Evolutionary conservation across 2,113 vertebrate genomes (phyloP), one percentile per base, ranked within the genome.

Genomic region (Engraulis encrasicolus): DNA sequence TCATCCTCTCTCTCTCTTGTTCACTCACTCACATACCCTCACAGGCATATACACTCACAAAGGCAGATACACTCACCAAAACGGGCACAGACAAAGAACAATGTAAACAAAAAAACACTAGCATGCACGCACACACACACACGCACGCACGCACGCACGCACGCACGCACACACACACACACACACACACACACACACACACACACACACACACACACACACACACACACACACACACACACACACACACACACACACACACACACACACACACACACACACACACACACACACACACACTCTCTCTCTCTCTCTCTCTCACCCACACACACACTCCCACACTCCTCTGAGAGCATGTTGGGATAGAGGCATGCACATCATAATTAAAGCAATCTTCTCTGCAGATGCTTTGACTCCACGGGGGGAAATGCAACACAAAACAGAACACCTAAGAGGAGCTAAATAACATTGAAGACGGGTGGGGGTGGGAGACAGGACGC

Each of bases 381-480:
- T 87, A 85, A 88, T 89, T 82, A 89, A 82, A 83, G 79, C 81
- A 82, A 85, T 86, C 85, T 89, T 27, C 37, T 48, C 83, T 82
- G 58, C 86, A 89, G 88, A 87, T 87, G 86, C 77, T 71, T 85
- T 19, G 6, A 19, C 80, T 80, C 81, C 50, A 23, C 78, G 78
- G 84, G 40, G 78, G 85, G 40, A 86, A 19, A 78, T 31, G 84
- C 36, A 50, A 80, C 15, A 54, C 83, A 74, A 34, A 84, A 81
- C 82, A 83, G 52, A 83, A 78, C 31, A 52, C 31, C 38, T 40
- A 74, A 49, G 66, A 50, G 36, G 49, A 61, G 54, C n/a, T 84
- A 2, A 38, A 58, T 66, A 86, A 71, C 83, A 78, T 66, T 58
- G 86, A 82, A 82, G 85, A 80, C 37, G 84, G 83, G 45, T 85